A percentile compares a stretch with the other conserved stretches of the same genome.
phyloP scores from a whole-genome alignment of 2,888 invertebrate species.

The Platycnemis pennipes region DNA sequence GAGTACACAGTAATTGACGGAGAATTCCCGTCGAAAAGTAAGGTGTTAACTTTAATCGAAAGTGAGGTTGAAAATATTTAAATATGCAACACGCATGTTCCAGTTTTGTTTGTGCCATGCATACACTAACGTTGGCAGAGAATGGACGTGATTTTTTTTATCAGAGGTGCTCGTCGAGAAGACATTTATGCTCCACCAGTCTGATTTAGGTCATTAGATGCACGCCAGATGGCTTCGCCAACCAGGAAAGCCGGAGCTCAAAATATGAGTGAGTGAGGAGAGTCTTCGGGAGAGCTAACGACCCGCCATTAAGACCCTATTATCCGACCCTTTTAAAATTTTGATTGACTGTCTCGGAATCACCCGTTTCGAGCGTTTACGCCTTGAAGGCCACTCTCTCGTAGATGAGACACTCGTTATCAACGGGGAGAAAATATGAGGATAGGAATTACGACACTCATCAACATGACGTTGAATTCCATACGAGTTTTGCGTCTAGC shows the following conservation, averaged over 20 bases:
- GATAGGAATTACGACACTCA: neutral
- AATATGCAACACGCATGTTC: neutral
- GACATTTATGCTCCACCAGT: neutral
- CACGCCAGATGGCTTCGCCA: conserved; percentile 8
- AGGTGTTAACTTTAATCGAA: neutral
- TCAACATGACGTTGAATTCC: too few relatives aligned
- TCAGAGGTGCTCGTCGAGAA: neutral
- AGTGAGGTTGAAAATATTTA: neutral
- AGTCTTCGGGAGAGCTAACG: neutral
- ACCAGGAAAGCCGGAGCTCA: neutral
- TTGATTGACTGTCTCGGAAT: conserved; percentile 15
- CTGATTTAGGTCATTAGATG: conserved; percentile 25
- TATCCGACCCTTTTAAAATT: conserved; percentile 12
- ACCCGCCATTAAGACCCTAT: conserved; percentile 21
- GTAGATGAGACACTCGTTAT: neutral
- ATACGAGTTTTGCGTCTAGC: too few relatives aligned
- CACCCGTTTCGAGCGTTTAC: neutral
- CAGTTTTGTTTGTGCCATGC: neutral
- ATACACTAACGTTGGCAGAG: neutral
- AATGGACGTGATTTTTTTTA: neutral
- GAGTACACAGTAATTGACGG: too few relatives aligned
- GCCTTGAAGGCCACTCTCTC: neutral
- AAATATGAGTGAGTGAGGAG: neutral
- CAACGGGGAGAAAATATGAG: neutral
- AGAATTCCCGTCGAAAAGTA: neutral